A percentile compares a stretch with the other conserved stretches of the same genome.
Evolutionary conservation across 2,888 invertebrate species (phyloP).

Genomic region (Theretra japonica): DNA sequence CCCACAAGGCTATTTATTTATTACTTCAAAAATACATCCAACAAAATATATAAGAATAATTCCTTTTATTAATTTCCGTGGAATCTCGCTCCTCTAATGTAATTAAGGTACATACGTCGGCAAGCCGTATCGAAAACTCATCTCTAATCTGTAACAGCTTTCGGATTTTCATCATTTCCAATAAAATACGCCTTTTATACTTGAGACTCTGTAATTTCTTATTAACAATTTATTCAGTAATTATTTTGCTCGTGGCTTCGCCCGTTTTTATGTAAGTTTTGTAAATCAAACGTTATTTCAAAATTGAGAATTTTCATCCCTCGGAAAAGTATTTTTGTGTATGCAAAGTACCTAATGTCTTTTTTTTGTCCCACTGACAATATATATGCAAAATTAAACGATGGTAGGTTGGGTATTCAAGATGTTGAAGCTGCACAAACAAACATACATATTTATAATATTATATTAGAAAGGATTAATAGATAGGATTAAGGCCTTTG

Average conservation of each 20-base stretch:
- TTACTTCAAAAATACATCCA: not conserved
- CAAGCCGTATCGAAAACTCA: conserved; percentile 1
- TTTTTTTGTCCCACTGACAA: too few species aligned
- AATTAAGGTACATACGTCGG: conserved; percentile 16
- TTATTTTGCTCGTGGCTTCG: too few species aligned
- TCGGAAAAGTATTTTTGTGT: too few species aligned
- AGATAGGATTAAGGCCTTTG: not conserved
- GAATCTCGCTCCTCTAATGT: conserved; percentile 2
- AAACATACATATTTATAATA: too few species aligned
- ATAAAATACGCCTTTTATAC: conserved; percentile 4
- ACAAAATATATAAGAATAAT: not conserved
- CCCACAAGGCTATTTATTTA: too few species aligned
- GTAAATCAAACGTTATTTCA: too few species aligned
- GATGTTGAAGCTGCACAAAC: too few species aligned
- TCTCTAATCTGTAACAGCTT: conserved; percentile 6
- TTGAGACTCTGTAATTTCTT: not conserved
- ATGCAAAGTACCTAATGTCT: too few species aligned
- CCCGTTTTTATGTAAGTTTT: too few species aligned
- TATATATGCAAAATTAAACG: too few species aligned
- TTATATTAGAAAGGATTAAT: not conserved
- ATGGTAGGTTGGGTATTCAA: too few species aligned
- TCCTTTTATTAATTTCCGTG: conserved; percentile 5
- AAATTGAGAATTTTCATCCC: too few species aligned
- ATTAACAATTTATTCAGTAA: not conserved
- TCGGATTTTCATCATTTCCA: not conserved